Percentiles rank a stretch among this genome's conserved stretches.
Conservation (phyloP, 2,797 vertebrate genomes). For the Tragelaphus oryx region DNA sequence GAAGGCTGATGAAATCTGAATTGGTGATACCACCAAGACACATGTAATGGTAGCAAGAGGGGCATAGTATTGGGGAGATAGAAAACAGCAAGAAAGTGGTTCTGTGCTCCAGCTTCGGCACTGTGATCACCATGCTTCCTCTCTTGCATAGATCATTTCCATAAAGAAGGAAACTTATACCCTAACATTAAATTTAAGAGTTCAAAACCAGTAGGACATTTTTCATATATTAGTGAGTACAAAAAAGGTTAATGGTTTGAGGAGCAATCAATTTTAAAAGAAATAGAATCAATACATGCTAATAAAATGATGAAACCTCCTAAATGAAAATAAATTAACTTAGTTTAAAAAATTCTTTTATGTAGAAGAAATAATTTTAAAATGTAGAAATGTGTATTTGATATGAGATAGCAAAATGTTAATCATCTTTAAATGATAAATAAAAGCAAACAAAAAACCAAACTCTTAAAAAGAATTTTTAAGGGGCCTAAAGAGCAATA, state of each 20-base stretch:
- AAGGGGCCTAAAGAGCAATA: neutral
- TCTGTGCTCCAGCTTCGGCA: neutral
- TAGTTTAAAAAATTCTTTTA: neutral
- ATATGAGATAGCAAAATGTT: neutral
- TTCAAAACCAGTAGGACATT: neutral
- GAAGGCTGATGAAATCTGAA: neutral
- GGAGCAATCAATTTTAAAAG: neutral
- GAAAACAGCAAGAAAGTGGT: neutral
- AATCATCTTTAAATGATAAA: neutral
- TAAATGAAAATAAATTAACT: neutral
- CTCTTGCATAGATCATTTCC: neutral
- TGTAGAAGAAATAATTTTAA: neutral
- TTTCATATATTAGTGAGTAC: neutral
- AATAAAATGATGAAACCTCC: neutral
- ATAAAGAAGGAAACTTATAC: neutral
- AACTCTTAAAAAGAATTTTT: neutral
- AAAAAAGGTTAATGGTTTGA: neutral
- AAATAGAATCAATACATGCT: neutral
- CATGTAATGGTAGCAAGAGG: neutral
- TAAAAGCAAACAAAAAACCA: neutral
- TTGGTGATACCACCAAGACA: neutral
- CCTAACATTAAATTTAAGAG: neutral
- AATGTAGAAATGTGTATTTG: neutral
- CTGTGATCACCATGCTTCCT: neutral
- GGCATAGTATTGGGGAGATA: neutral